Evolutionary conservation across 2,797 vertebrate species (phyloP).

Genomic region (Catostomus latipinnis): DNA sequence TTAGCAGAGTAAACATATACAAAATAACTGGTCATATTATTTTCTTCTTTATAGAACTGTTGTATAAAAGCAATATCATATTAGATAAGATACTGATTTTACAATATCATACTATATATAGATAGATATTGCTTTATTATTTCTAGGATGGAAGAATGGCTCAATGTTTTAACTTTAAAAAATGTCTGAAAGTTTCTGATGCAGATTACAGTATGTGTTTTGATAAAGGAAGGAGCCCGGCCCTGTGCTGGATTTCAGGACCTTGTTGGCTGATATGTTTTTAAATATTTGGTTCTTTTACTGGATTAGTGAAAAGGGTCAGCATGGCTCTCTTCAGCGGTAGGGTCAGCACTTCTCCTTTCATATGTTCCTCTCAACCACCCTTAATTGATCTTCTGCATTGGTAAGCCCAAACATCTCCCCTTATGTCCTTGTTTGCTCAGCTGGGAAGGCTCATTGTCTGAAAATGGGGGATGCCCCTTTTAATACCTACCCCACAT

Average conservation of each 20-base stretch:
- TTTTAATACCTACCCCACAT: slow-evolving; percentile 50
- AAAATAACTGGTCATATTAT: too few species aligned
- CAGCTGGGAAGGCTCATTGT: slow-evolving; percentile 62
- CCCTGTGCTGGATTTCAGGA: slow-evolving; percentile 39
- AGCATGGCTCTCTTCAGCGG: slow-evolving; percentile 57
- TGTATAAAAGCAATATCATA: too few species aligned
- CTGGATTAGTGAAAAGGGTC: slow-evolving; percentile 52
- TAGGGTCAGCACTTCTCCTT: slow-evolving; percentile 85
- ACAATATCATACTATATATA: too few species aligned
- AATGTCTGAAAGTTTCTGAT: neutral
- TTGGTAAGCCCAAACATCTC: slow-evolving; percentile 88
- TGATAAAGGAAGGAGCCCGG: slow-evolving; percentile 49
- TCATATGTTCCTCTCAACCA: slow-evolving; percentile 87
- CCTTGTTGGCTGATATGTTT: slow-evolving; percentile 60
- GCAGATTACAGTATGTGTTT: neutral
- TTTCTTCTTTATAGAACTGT: too few species aligned
- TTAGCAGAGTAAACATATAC: too few species aligned
- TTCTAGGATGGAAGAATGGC: neutral
- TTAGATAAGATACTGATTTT: too few species aligned
- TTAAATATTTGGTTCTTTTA: slow-evolving; percentile 59
- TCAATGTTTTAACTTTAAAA: neutral
- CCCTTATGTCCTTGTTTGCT: slow-evolving; percentile 61
- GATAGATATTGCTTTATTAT: neutral
- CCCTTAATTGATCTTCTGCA: slow-evolving; percentile 88
- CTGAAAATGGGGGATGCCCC: slow-evolving; percentile 49